Conservation (phyloP, 2,888 invertebrate genomes). For the Leptopilina drosophilae region DNA sequence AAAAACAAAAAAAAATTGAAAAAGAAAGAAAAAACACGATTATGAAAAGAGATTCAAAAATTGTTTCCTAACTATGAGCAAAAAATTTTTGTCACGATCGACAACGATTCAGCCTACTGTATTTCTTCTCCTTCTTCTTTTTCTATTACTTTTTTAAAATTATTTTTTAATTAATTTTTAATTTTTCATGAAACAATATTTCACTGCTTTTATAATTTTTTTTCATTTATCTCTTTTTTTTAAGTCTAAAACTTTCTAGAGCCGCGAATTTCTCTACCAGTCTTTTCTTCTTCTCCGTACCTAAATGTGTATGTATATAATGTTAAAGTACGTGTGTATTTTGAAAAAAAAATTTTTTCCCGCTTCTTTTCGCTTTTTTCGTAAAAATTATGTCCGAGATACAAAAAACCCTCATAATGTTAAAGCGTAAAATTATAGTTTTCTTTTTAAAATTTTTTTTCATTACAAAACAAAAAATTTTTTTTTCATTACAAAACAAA, state of each 20-base stretch:
- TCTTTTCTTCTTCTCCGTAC: slow-evolving; percentile 72
- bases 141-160: too few species aligned
- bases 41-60: slow-evolving; percentile 47
- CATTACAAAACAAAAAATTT: too few species aligned
- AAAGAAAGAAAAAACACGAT: neutral
- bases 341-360: slow-evolving; percentile 57
- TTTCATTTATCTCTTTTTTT: neutral
- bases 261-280: slow-evolving; percentile 71
- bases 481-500: too few species aligned
- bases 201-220: slow-evolving; percentile 5
- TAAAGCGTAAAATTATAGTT: too few species aligned
- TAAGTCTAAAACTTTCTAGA: slow-evolving; percentile 62
- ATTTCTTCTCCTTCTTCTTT: too few species aligned
- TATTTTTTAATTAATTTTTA: slow-evolving; percentile 20
- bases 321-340: slow-evolving; percentile 59
- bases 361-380: too few species aligned
- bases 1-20: neutral
- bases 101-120: slow-evolving; percentile 29
- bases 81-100: slow-evolving; percentile 55
- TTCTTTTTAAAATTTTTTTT: too few species aligned
- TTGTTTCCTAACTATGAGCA: slow-evolving; percentile 62
- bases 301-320: slow-evolving; percentile 64
- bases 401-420: too few species aligned
- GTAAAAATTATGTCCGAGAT: too few species aligned
- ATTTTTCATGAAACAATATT: slow-evolving; percentile 20